Evolutionary conservation across 2,888 invertebrate species (phyloP).

Genomic region (Steinernema scapterisci): DNA sequence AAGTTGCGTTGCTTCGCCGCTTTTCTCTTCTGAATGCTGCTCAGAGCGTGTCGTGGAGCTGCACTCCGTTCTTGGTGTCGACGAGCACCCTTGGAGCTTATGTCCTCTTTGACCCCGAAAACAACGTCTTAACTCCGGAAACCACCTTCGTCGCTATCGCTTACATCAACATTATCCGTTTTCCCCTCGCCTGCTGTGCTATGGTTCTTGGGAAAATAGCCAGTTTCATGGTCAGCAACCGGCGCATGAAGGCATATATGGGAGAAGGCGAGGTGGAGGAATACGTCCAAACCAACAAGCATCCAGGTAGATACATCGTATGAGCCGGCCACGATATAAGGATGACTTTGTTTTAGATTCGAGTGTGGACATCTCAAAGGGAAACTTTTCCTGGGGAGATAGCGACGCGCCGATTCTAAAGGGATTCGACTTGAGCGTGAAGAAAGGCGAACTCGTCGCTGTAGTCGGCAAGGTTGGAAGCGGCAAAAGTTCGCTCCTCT

Average conservation of each 20-base stretch:
- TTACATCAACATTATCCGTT: conserved; percentile 80
- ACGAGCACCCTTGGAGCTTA: conserved; percentile 79
- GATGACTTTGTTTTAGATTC: not conserved
- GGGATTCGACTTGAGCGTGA: conserved; percentile 74
- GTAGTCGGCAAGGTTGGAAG: conserved; percentile 70
- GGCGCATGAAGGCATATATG: conserved; percentile 59
- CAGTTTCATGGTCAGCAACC: conserved; percentile 52
- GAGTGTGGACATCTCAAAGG: conserved; percentile 70
- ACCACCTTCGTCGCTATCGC: conserved; percentile 80
- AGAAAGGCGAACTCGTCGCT: conserved; percentile 67
- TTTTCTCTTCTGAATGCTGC: conserved; percentile 66
- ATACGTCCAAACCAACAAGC: conserved; percentile 20
- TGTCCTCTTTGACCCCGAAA: conserved; percentile 72
- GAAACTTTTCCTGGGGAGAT: conserved; percentile 82
- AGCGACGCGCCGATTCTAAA: conserved; percentile 43
- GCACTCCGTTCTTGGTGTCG: conserved; percentile 51
- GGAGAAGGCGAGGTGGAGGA: conserved; percentile 58
- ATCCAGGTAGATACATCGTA: no score
- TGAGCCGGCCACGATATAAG: not conserved
- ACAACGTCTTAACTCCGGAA: conserved; percentile 77
- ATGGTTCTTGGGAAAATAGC: conserved; percentile 61
- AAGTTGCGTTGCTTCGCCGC: conserved; percentile 65
- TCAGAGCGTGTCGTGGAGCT: conserved; percentile 67
- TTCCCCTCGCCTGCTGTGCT: conserved; percentile 80
- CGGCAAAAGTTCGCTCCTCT: conserved; percentile 77